Base-by-base conservation (phyloP, 2,113 vertebrate genomes). In the Dryoscopus gambensis region DNA sequence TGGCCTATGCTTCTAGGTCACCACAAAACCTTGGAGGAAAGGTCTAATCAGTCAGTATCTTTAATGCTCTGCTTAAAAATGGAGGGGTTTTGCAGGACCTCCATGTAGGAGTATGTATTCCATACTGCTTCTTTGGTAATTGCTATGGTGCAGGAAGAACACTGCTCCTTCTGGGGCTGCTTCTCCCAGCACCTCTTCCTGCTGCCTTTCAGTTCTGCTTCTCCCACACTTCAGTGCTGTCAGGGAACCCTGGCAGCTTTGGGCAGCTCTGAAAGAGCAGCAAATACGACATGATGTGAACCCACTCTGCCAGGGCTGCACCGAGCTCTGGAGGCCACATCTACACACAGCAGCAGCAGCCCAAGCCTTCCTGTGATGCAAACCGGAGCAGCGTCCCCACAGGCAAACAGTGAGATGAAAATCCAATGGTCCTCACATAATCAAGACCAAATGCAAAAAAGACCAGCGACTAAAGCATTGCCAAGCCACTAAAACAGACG, bases 401-500 rank as follows among this genome's bases (percentile, higher is more conserved):
- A 79, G 90, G 68, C 91, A 92, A 85, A 74, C 30, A 90, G 65
- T 18, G 37, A 87, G 82, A 92, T 81, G 77, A 91, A 94, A 97
- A 94, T 93, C 95, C 94, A 76, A 89, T 73, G 95, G 80, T 59
- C 79, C 80, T 91, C 67, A 91, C 52, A 80, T 94, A 97, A 97
- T 97, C 65, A 96, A 95, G 79, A 95, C 90, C 95, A 97, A 97
- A 98, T 89, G 93, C 78, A 92, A 84, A 85, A 95, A 87, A 79
- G 59, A n/a, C 64, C 84, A 96, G 87, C 21, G 56, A 97, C 87
- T 98, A 90, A 96, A 95, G 93, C 94, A 75, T 31, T 95, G 97
- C 97, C 97, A 97, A 98, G 97, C 84, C 95, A 94, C 95, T 33
- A 71, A 90, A 97, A 76, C 56, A 97, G 95, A 94, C 46, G 57